Evolutionary conservation across 2,888 invertebrate species (phyloP), one percentile per base, ranked within the genome.

Genomic region (Endomychus coccineus): DNA sequence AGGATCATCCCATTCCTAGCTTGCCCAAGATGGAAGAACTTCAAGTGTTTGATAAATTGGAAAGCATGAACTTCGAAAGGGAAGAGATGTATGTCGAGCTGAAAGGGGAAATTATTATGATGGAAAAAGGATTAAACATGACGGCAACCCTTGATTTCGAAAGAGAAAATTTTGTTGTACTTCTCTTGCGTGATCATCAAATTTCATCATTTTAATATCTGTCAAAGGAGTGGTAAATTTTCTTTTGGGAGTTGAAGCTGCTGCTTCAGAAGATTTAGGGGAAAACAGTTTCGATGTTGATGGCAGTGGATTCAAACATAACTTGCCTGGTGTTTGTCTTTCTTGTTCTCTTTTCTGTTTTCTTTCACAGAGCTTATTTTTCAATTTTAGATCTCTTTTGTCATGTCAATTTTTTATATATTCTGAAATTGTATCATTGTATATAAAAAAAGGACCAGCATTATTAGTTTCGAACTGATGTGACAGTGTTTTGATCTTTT

Each of bases 201-300:
- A 66, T 71, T 3, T 62, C 81, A 31, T 70, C 71, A 24, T 65
- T 70, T 13, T 73, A 75, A 54, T 69, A 73, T 17, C 67, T 75
- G 23, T 71, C 75, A 30, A 71, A 77, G 4, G 74, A 74, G 21
- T 58, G 67, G 11, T 59, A 75, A 59, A 76, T 80, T 2, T 57
- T 73, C 21, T 71, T 73, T 27, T 70, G 85, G 45, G 74, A 77
- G 25, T 74, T 75, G 28, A 73, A 73, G 33, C 62, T 89, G 68
- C 70, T 15, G 64, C 89, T 0, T 90, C 89, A 88, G 77, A 80
- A 12, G 76, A 82, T 39, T 66, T 91, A 10, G 78, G 83, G 10
- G 76, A 83, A 33, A 75, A 80, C 10, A 69, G 74, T 16, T 68
- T 74, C 4, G 73, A 78, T 33, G 69, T 79, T 11, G 73, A 78